Evolutionary conservation across 2,113 vertebrate species (phyloP).

Genomic region (Accipiter cooperii): DNA sequence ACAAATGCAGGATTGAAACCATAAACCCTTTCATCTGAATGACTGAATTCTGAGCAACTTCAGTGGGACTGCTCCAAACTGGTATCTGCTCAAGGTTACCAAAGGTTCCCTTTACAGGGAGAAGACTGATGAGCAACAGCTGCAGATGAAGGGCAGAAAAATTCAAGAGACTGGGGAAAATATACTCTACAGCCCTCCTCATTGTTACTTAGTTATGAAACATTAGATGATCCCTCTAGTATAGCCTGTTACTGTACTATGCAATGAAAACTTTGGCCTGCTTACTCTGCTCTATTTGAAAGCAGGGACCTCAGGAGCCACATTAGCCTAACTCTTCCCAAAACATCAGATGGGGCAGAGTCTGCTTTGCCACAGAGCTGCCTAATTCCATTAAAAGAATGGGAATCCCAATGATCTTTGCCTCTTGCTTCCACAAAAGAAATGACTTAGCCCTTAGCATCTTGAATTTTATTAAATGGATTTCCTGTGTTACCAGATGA

Average conservation of each 20-base stretch:
- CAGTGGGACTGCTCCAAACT: not conserved
- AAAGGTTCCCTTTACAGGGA: not conserved
- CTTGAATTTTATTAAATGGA: not conserved
- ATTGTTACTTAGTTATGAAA: not conserved
- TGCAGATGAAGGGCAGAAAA: not conserved
- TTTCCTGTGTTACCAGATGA: not conserved
- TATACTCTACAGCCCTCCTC: not conserved
- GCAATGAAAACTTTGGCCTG: not conserved
- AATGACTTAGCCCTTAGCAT: not conserved
- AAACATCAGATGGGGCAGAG: not conserved
- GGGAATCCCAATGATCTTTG: not conserved
- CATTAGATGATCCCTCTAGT: too few species aligned
- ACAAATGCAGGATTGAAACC: not conserved
- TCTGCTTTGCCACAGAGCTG: not conserved
- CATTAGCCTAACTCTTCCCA: not conserved
- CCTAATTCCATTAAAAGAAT: not conserved
- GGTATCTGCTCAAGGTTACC: not conserved
- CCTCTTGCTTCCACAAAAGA: not conserved
- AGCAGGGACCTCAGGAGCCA: not conserved
- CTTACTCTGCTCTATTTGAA: not conserved
- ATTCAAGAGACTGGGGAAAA: not conserved
- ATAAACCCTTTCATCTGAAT: not conserved
- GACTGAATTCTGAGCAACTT: not conserved
- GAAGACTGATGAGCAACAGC: not conserved
- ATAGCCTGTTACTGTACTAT: too few species aligned